phyloP scores from a whole-genome alignment of 2,888 invertebrate species.

The Rhagonycha lutea region DNA sequence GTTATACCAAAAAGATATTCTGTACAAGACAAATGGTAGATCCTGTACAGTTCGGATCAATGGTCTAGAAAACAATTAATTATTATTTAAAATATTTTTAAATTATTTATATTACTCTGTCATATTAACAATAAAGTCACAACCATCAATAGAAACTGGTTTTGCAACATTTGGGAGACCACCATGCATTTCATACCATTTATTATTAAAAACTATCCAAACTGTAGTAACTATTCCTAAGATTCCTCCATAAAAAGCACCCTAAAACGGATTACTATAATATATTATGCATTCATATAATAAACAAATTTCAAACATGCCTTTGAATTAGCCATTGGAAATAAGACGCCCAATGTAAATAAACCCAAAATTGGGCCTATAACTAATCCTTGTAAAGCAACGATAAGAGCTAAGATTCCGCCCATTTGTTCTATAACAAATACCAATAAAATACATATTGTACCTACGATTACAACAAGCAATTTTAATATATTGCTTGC shows the following conservation, averaged over 20 bases:
- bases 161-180: not conserved
- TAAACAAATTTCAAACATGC: constrained; percentile 45
- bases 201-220: not conserved
- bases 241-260: not conserved
- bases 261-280: not conserved
- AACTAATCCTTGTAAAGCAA: constrained; percentile 65
- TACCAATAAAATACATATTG: constrained; percentile 58
- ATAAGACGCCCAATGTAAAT: constrained; percentile 68
- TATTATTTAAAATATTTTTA: not conserved
- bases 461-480: constrained; percentile 59
- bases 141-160: not conserved
- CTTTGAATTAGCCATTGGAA: constrained; percentile 65
- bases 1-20: constrained; percentile 72
- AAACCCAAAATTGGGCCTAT: constrained; percentile 68
- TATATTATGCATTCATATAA: not conserved
- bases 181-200: not conserved
- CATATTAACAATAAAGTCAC: not conserved
- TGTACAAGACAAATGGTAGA: constrained; percentile 60
- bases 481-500: constrained; percentile 64
- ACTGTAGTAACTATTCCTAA: not conserved
- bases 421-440: constrained; percentile 66
- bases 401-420: constrained; percentile 66
- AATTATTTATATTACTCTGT: not conserved
- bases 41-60: not conserved
- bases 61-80: not conserved